A percentile compares a stretch with the other conserved stretches of the same genome.
phyloP scores from a whole-genome alignment of 2,888 invertebrate genomes.

The Mycalesis mineus region DNA sequence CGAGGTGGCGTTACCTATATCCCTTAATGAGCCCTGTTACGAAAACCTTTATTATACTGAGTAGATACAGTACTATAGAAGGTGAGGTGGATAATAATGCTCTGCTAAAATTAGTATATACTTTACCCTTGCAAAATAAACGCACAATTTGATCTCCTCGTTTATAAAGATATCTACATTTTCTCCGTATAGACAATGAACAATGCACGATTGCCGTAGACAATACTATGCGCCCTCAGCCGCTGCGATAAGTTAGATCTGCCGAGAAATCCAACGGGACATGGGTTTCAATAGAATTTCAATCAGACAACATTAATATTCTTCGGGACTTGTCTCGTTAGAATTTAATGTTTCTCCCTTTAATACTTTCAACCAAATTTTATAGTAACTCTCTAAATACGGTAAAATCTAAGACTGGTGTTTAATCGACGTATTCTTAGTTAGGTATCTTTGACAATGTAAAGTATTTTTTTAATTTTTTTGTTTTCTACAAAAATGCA shows the following conservation, averaged over 20 bases:
- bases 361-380: neutral
- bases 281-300: constrained; percentile 28
- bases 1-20: too few species aligned
- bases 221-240: constrained; percentile 50
- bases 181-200: constrained; percentile 57
- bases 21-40: too few species aligned
- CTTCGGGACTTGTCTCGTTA: constrained; percentile 10
- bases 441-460: too few species aligned
- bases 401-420: too few species aligned
- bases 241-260: constrained; percentile 47
- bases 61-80: too few species aligned
- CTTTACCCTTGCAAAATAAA: constrained; percentile 4
- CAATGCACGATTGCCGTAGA: constrained; percentile 57
- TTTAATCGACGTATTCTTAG: too few species aligned
- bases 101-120: neutral
- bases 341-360: neutral
- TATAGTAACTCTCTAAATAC: too few species aligned
- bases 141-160: constrained; percentile 9
- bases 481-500: too few species aligned
- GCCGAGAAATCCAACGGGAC: constrained; percentile 38
- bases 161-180: constrained; percentile 20
- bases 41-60: too few species aligned
- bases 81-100: too few species aligned
- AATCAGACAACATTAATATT: constrained; percentile 18
- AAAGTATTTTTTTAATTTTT: too few species aligned